Percentiles rank a stretch among this genome's conserved stretches.
Evolutionary conservation across 2,797 vertebrate species (phyloP).

Genomic region (Dicrostonyx torquatus): DNA sequence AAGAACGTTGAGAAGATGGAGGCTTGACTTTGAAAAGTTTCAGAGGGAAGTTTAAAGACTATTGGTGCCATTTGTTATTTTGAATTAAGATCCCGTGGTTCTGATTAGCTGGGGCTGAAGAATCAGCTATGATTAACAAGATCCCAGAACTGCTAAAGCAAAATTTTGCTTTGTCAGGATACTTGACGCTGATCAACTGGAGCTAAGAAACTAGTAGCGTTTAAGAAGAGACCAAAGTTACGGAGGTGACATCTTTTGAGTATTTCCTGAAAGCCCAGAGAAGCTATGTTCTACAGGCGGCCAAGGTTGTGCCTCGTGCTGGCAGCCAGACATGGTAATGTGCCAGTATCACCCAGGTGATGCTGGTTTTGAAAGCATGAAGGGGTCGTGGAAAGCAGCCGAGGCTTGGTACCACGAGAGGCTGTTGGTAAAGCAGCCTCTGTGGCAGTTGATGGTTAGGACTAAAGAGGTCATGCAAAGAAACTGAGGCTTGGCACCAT

Average conservation of each 20-base stretch:
- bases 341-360: not conserved
- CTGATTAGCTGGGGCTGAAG: not conserved
- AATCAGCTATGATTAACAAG: not conserved
- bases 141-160: not conserved
- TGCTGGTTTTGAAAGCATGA: not conserved
- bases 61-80: not conserved
- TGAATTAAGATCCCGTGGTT: not conserved
- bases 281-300: not conserved
- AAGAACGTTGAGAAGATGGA: too few species aligned
- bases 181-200: not conserved
- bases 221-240: not conserved
- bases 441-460: not conserved
- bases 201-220: not conserved
- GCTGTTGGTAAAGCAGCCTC: not conserved
- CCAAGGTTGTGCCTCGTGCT: not conserved
- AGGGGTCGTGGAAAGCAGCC: not conserved
- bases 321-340: not conserved
- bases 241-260: not conserved
- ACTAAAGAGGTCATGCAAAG: not conserved
- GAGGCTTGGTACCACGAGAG: not conserved
- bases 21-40: too few species aligned
- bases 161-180: not conserved
- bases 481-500: not conserved
- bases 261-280: not conserved
- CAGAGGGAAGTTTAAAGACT: not conserved